Conservation (phyloP, 2,888 invertebrate genomes). For the Nomada flava region DNA sequence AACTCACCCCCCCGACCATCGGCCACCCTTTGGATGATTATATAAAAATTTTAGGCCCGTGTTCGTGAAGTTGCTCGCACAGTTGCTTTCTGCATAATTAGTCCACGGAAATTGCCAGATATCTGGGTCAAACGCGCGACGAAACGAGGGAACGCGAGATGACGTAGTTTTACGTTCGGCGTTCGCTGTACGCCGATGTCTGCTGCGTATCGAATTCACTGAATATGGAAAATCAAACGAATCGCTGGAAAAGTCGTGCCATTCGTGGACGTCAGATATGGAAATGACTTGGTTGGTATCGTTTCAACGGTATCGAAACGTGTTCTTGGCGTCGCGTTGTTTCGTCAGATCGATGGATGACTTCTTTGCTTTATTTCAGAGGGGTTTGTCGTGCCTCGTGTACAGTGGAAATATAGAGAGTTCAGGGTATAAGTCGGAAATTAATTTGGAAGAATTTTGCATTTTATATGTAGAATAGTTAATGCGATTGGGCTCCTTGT, state of each 20-base stretch:
- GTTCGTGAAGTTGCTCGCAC: slow-evolving; percentile 10
- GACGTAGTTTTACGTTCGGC: slow-evolving; percentile 20
- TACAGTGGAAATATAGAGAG: no score
- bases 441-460: no score
- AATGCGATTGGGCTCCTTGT: no score
- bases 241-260: no score
- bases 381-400: no score
- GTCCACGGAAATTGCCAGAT: slow-evolving; percentile 43
- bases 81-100: slow-evolving; percentile 54
- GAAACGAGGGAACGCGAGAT: slow-evolving; percentile 24
- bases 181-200: slow-evolving; percentile 11
- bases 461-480: no score
- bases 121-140: slow-evolving; percentile 54
- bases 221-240: background rate
- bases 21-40: slow-evolving; percentile 33
- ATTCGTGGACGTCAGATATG: background rate
- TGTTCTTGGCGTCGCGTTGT: no score
- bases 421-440: no score
- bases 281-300: background rate
- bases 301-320: background rate
- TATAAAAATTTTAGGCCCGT: slow-evolving; percentile 47
- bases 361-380: background rate
- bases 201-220: slow-evolving; percentile 9
- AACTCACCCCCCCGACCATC: slow-evolving; percentile 4
- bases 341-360: background rate